Evolutionary conservation across 2,797 vertebrate genomes (phyloP).

Genomic region (Hydrolagus colliei): DNA sequence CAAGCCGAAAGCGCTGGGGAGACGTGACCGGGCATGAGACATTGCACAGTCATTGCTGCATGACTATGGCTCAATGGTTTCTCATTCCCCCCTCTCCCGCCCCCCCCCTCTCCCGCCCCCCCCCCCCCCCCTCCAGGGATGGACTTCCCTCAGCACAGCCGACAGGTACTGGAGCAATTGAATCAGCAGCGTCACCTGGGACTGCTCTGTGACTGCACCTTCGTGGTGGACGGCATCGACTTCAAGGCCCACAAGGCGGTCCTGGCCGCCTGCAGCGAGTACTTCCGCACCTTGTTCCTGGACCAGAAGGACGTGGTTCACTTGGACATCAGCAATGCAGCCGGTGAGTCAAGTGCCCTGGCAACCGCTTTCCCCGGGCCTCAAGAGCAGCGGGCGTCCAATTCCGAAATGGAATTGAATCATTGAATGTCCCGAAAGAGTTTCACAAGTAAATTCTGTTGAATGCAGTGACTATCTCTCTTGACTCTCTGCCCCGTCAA

Average conservation of each 20-base stretch:
- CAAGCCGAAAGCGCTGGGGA: no score
- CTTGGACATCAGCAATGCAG: conserved; percentile 92
- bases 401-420: no score
- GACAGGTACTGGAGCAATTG: conserved; percentile 82
- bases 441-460: no score
- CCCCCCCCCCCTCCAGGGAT: conserved; percentile 49
- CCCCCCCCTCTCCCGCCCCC: not conserved
- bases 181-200: conserved; percentile 86
- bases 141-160: conserved; percentile 96
- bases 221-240: conserved; percentile 89
- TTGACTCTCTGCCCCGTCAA: no score
- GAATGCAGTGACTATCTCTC: no score
- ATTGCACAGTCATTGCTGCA: no score
- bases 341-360: conserved; percentile 56
- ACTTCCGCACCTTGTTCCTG: conserved; percentile 87
- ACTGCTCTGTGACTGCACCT: conserved; percentile 90
- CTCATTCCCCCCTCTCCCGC: not conserved
- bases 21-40: no score
- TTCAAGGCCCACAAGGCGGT: conserved; percentile 95
- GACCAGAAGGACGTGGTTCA: conserved; percentile 98
- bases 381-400: no score
- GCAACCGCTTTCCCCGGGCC: no score
- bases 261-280: conserved; percentile 89
- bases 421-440: no score
- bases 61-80: no score